Percentiles rank a stretch among this genome's conserved stretches.
Evolutionary conservation across 2,797 vertebrate genomes (phyloP).

Genomic region (Crenichthys baileyi): DNA sequence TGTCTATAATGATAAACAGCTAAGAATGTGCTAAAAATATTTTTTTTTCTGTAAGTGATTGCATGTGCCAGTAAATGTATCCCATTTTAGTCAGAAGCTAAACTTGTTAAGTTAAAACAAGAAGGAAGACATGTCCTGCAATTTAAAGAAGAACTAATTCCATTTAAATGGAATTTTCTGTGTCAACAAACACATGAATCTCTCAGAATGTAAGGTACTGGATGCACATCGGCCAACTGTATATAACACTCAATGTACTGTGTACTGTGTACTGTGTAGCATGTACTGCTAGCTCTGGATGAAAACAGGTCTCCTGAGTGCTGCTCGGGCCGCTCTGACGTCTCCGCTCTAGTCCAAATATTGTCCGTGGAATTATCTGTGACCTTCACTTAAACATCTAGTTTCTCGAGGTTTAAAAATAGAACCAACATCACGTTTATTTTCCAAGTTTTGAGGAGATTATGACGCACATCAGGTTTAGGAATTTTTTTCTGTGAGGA

Average conservation of each 20-base stretch:
- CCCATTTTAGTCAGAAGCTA: neutral
- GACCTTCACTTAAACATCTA: constrained; percentile 8
- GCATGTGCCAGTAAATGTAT: neutral
- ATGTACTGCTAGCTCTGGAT: constrained; percentile 40
- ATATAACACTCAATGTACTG: constrained; percentile 55
- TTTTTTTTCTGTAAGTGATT: neutral
- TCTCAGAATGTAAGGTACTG: constrained; percentile 28
- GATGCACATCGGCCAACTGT: constrained; percentile 39
- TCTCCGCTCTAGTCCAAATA: constrained; percentile 44
- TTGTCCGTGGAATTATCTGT: constrained; percentile 15
- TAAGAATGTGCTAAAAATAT: neutral
- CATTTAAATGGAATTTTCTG: constrained; percentile 4
- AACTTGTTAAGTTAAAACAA: constrained; percentile 1
- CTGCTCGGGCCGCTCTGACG: constrained; percentile 35
- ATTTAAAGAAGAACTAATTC: neutral
- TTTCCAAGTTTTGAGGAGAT: constrained; percentile 38
- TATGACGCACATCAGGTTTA: constrained; percentile 41
- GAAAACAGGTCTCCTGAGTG: constrained; percentile 52
- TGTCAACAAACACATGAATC: constrained; percentile 24
- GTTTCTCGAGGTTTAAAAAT: constrained; percentile 26
- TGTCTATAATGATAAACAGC: constrained; percentile 4
- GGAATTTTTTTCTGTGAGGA: constrained; percentile 28
- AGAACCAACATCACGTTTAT: constrained; percentile 26
- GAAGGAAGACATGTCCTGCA: neutral
- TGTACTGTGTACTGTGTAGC: constrained; percentile 58